phyloP scores from a whole-genome alignment of 2,888 invertebrate genomes.

The Amorpha juglandis region DNA sequence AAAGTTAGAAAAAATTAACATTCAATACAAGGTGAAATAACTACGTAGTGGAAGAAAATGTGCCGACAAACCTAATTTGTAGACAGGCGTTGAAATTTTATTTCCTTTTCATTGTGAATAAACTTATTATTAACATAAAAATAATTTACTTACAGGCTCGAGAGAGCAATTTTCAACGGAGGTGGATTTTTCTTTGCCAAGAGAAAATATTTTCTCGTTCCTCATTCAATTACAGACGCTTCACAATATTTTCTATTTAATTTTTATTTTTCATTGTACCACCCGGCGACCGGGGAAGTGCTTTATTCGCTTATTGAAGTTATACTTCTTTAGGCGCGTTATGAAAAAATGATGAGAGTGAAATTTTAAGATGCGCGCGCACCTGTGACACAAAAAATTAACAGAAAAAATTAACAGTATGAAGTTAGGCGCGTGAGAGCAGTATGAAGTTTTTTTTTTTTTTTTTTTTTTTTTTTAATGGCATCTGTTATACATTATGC shows the following conservation, averaged over 20 bases:
- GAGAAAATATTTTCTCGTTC: constrained; percentile 54
- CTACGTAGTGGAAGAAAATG: constrained; percentile 30
- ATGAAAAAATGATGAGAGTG: too few relatives aligned
- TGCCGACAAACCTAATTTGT: constrained; percentile 43
- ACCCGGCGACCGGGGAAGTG: constrained; percentile 43
- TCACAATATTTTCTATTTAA: constrained; percentile 80
- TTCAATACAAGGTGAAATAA: not conserved
- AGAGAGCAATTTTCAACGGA: constrained; percentile 26
- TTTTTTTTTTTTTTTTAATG: too few relatives aligned
- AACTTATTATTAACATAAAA: constrained; percentile 77
- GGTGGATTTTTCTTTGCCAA: constrained; percentile 39
- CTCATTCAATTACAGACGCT: constrained; percentile 72
- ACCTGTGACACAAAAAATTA: too few relatives aligned
- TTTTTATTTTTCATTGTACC: constrained; percentile 77
- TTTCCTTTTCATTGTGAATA: constrained; percentile 72
- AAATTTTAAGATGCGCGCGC: too few relatives aligned
- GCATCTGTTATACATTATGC: too few relatives aligned
- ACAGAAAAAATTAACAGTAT: too few relatives aligned
- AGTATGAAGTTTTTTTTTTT: too few relatives aligned
- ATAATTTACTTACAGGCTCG: constrained; percentile 71
- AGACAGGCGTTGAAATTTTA: constrained; percentile 47
- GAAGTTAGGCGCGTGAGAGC: too few relatives aligned
- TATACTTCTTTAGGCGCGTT: too few relatives aligned
- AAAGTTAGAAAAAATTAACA: not conserved
- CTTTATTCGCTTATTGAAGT: constrained; percentile 65